These are phyloP conservation scores for Lasioglossum figueresi DNA, from an alignment of 2,888 invertebrate genomes.

Conservation along the genomic window DNA sequence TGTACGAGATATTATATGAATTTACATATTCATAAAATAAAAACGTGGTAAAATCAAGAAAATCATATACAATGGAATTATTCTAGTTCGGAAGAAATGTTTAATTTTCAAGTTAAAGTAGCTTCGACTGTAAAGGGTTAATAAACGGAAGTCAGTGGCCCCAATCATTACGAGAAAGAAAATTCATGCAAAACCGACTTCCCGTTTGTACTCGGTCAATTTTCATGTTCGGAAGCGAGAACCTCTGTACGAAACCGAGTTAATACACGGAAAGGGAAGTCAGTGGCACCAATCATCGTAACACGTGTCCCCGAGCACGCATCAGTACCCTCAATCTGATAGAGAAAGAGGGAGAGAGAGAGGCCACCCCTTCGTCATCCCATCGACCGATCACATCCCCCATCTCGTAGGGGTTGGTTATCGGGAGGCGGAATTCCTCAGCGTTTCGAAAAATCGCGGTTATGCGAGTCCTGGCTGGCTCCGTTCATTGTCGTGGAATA, in stretches of 20 bases:
- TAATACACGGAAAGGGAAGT: not conserved
- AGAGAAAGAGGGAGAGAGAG: not conserved
- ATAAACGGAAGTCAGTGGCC: too few species aligned
- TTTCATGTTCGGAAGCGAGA: not conserved
- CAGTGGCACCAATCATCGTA: conserved; percentile 10
- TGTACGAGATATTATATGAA: too few species aligned
- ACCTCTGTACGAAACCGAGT: not conserved
- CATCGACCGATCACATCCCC: conserved; percentile 1
- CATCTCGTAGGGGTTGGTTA: conserved; percentile 21
- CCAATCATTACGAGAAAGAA: not conserved
- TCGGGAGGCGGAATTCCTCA: conserved; percentile 25
- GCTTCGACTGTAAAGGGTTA: too few species aligned
- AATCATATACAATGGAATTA: too few species aligned
- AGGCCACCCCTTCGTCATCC: not conserved
- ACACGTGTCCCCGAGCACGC: not conserved
- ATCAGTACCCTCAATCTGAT: not conserved
- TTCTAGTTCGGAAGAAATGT: too few species aligned
- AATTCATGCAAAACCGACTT: not conserved
- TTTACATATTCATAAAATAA: too few species aligned
- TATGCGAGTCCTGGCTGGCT: conserved; percentile 22
- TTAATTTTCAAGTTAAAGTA: too few species aligned
- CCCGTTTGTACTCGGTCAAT: not conserved
- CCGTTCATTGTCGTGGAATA: conserved; percentile 62
- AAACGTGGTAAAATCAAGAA: too few species aligned
- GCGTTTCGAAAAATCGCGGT: conserved; percentile 26